Evolutionary conservation across 1,140 invertebrate species (phyloP).

Genomic region (Subanguina moxae): DNA sequence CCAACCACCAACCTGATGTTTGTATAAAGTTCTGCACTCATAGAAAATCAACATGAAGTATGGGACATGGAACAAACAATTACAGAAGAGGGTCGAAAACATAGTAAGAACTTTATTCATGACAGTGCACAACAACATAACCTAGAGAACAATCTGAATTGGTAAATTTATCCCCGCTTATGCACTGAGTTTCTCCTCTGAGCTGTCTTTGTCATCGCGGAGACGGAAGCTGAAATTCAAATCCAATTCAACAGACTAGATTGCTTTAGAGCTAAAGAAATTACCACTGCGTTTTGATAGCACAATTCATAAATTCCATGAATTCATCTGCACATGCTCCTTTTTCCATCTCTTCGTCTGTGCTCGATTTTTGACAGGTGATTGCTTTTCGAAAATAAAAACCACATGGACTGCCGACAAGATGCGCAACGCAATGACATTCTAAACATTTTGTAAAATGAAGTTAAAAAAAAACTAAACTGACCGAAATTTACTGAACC

Average conservation of each 20-base stretch:
- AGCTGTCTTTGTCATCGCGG: constrained; percentile 23
- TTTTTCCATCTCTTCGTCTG: constrained; percentile 45
- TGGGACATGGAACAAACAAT: too few species aligned
- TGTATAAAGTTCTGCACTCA: too few species aligned
- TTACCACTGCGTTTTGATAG: constrained; percentile 47
- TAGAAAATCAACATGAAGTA: too few species aligned
- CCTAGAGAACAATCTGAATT: background rate
- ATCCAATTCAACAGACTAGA: background rate
- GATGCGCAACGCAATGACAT: constrained; percentile 55
- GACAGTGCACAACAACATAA: background rate
- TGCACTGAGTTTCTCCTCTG: background rate
- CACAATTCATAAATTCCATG: constrained; percentile 54
- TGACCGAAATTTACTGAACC: constrained; percentile 47
- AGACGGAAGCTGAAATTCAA: constrained; percentile 20
- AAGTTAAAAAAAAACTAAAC: too few species aligned
- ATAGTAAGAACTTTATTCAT: background rate
- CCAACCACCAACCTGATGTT: too few species aligned
- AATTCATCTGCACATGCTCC: constrained; percentile 54
- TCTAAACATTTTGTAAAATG: constrained; percentile 19
- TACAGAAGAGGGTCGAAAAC: too few species aligned
- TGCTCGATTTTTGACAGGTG: constrained; percentile 45
- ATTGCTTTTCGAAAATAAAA: constrained; percentile 53
- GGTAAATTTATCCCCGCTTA: background rate
- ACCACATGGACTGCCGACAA: constrained; percentile 54
- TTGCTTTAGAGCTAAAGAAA: background rate